Conservation (phyloP, 2,888 invertebrate species). For the Salpingus planirostris region DNA sequence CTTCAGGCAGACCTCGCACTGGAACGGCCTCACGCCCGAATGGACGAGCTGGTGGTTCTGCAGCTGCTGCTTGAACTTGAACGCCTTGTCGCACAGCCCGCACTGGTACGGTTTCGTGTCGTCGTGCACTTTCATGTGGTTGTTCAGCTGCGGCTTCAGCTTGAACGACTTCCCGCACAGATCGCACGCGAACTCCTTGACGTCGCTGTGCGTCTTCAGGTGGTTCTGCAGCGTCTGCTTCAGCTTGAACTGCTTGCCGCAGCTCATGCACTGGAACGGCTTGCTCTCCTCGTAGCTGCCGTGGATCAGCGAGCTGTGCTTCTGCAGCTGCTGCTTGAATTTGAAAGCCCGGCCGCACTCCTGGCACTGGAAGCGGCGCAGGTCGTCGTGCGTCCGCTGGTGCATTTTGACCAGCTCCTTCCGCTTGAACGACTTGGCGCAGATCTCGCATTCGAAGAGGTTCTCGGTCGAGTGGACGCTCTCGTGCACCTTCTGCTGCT, state of each 20-base stretch:
- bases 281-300: background rate
- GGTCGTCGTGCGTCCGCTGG: conserved; percentile 2
- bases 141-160: conserved; percentile 22
- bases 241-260: conserved; percentile 6
- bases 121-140: conserved; percentile 20
- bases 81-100: conserved; percentile 18
- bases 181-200: conserved; percentile 18
- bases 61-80: conserved; percentile 23
- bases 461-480: conserved; percentile 12
- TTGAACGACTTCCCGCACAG: conserved; percentile 21
- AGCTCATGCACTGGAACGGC: conserved; percentile 4
- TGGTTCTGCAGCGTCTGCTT: conserved; percentile 6
- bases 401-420: conserved; percentile 3
- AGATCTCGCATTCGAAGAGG: conserved; percentile 3
- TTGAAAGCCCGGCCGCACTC: conserved; percentile 5
- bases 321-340: conserved; percentile 6
- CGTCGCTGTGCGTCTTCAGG: conserved; percentile 13
- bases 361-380: conserved; percentile 1
- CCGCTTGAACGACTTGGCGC: conserved; percentile 5
- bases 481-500: conserved; percentile 19
- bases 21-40: conserved; percentile 17
- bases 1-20: conserved; percentile 22
- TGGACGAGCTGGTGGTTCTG: conserved; percentile 20
- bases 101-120: conserved; percentile 19
- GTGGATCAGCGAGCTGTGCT: conserved; percentile 3